Base-by-base conservation (phyloP, 2,888 invertebrate species). In the Epinotia bilunana region DNA sequence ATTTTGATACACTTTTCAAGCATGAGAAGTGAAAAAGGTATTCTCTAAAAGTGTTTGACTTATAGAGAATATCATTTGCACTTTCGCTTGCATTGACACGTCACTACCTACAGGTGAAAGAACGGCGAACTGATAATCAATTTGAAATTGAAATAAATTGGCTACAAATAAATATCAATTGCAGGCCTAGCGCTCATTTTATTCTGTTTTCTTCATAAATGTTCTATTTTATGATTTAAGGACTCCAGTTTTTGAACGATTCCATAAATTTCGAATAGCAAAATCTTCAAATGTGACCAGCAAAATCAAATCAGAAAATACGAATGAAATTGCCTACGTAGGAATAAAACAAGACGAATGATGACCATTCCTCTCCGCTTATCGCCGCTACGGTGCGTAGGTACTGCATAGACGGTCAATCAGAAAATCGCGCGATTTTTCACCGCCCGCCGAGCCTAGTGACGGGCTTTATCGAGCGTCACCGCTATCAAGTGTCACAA, bases 341-440 rank as follows among this genome's bases (percentile, higher is more conserved):
- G 53, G 43, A 58, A 68, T 67, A 67, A 67, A 67, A 67, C 33
- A 67, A 68, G 68, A 68, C 20, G 57, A 68, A 68, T 68, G 57
- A 43, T 57, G 57, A 39, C 57, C 55, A 43, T 68, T 43, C 23
- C 20, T 68, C 18, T 11, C 43, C 43, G 57, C 57, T 68, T 68
- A 68, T 68, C 68, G 43, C n/a, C 23, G 16, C 43, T 46, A 43
- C 33, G 39, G 33, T 20, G 5, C 7, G n/a, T 28, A 43, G 3
- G 18, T 39, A n/a, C 61, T n/a, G 23, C 23, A 9, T 16, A 18
- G 33, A 18, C 55, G 67, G 67, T 67, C 57, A 67, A 67, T 67
- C 39, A 57, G 33, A 33, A 13, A 6, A 39, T n/a, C 18, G 28
- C 55, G 20, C 67, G 39, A 67, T 67, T 39, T 67, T 67, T 67